These are phyloP conservation scores for Aphrophora alni DNA, from an alignment of 2,888 invertebrate species.

Conservation along the genomic window DNA sequence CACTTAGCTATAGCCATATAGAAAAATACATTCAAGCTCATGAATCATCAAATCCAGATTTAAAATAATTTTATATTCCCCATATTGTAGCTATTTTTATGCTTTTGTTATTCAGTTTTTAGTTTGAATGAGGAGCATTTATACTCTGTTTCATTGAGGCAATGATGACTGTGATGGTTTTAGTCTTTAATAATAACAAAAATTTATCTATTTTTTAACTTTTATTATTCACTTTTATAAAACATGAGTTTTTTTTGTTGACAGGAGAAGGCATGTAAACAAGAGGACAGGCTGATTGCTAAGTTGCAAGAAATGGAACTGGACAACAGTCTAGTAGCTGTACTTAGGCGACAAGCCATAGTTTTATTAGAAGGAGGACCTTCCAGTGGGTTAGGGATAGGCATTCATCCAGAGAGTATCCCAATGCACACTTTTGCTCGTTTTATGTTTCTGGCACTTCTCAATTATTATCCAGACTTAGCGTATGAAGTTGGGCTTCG, in stretches of 20 bases:
- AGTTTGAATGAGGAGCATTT: too few relatives aligned
- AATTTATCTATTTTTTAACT: too few relatives aligned
- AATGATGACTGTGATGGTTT: too few relatives aligned
- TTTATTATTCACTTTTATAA: too few relatives aligned
- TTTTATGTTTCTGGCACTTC: slow-evolving; percentile 77
- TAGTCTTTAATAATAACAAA: too few relatives aligned
- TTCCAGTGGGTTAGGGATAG: slow-evolving; percentile 74
- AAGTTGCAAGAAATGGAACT: slow-evolving; percentile 79
- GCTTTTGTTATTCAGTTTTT: too few relatives aligned
- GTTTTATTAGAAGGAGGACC: slow-evolving; percentile 79
- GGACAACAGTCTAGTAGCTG: slow-evolving; percentile 72
- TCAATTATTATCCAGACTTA: slow-evolving; percentile 77
- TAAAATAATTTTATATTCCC: too few relatives aligned
- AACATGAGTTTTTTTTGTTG: background rate
- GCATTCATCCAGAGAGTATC: slow-evolving; percentile 80
- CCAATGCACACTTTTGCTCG: slow-evolving; percentile 86
- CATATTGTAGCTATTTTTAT: too few relatives aligned
- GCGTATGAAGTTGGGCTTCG: slow-evolving; percentile 80
- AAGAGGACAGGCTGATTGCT: slow-evolving; percentile 79
- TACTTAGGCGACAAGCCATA: slow-evolving; percentile 70
- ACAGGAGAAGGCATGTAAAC: slow-evolving; percentile 71
- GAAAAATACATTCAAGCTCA: too few relatives aligned
- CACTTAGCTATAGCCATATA: too few relatives aligned
- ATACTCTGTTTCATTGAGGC: too few relatives aligned
- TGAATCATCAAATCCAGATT: too few relatives aligned